Percentiles rank a stretch among this genome's conserved stretches.
phyloP scores from a whole-genome alignment of 2,113 vertebrate genomes.

The Podarcis muralis region DNA sequence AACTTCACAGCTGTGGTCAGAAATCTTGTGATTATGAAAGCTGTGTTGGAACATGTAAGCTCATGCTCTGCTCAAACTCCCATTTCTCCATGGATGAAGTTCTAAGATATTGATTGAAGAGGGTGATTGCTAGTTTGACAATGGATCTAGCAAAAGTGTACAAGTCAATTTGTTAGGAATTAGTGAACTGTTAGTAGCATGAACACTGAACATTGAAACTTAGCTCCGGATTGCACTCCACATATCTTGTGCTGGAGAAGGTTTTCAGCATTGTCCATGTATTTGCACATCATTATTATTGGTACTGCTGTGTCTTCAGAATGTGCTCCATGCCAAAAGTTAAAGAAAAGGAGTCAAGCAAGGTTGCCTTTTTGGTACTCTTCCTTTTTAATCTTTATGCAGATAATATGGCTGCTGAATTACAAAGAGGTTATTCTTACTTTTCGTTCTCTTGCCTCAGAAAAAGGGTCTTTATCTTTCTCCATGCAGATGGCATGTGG shows the following conservation, averaged over 20 bases:
- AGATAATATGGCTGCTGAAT: conserved; percentile 4
- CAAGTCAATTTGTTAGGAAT: background rate
- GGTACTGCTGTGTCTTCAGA: background rate
- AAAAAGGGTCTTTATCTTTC: background rate
- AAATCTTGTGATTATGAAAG: background rate
- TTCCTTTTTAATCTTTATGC: background rate
- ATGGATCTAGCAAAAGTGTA: background rate
- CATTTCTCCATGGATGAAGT: background rate
- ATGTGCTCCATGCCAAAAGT: background rate
- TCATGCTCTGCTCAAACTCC: background rate
- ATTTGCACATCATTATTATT: background rate
- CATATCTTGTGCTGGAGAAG: background rate
- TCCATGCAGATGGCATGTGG: background rate
- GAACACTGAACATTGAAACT: background rate
- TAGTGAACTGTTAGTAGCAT: too few species aligned
- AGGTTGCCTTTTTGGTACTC: background rate
- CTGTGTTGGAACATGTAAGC: background rate
- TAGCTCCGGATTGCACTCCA: background rate
- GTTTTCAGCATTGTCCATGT: background rate
- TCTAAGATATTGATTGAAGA: background rate
- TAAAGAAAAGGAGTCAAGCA: background rate
- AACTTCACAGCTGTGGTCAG: too few species aligned
- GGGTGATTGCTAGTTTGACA: background rate
- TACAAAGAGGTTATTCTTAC: background rate
- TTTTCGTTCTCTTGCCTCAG: background rate